Percentiles rank a stretch among this genome's conserved stretches.
Conservation (phyloP, 1,140 invertebrate species). For the Lysiphlebus fabarum region DNA sequence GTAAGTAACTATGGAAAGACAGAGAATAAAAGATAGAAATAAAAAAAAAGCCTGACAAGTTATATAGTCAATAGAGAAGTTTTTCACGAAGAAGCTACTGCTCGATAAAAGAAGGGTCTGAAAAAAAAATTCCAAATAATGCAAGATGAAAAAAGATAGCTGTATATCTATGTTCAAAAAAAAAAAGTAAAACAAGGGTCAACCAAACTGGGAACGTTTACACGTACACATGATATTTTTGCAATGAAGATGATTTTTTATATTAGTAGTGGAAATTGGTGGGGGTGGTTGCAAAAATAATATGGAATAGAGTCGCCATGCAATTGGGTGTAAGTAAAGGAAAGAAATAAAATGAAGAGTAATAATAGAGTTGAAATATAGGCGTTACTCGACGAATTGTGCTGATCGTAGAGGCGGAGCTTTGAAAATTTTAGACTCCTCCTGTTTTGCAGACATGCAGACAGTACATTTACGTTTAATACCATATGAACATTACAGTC, state of each 20-base stretch:
- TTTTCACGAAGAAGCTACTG: too few species aligned
- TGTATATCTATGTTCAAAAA: constrained; percentile 4
- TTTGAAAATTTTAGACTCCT: constrained; percentile 28
- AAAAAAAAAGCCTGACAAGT: too few species aligned
- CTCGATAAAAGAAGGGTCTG: too few species aligned
- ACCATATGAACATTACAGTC: too few species aligned
- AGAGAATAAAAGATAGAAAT: too few species aligned
- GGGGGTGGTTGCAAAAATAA: constrained; percentile 2
- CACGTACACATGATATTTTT: constrained; percentile 30
- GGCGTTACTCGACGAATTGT: constrained; percentile 29
- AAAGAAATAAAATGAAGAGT: constrained; percentile 19
- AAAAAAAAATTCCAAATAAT: neutral
- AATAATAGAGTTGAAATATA: constrained; percentile 26
- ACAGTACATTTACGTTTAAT: constrained; percentile 1
- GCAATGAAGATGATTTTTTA: neutral
- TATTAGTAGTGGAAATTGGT: constrained; percentile 5
- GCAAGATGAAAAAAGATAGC: constrained; percentile 8
- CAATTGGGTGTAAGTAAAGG: constrained; percentile 27
- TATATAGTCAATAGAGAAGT: too few species aligned
- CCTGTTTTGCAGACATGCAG: neutral
- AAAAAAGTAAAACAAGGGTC: constrained; percentile 25
- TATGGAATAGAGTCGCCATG: constrained; percentile 8
- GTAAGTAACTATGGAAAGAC: too few species aligned
- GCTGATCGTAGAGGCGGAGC: constrained; percentile 37
- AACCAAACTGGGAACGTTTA: constrained; percentile 31